A percentile compares a stretch with the other conserved stretches of the same genome.
These are phyloP conservation scores for Acutogordius australiensis DNA, from an alignment of 2,888 invertebrate genomes.

Conservation along the genomic window DNA sequence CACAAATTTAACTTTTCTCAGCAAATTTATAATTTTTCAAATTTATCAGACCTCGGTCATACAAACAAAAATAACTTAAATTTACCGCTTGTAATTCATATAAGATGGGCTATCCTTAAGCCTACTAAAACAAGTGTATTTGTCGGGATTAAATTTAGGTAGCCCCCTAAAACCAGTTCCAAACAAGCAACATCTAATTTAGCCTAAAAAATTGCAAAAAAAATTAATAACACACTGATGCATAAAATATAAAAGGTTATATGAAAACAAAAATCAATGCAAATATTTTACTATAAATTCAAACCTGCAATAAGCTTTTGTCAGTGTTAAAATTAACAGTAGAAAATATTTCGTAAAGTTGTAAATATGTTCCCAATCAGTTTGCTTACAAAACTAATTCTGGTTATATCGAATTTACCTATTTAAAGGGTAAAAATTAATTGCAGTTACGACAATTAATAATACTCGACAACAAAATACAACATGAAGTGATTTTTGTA, in stretches of 20 bases:
- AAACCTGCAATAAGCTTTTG: constrained; percentile 1
- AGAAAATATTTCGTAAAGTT: neutral
- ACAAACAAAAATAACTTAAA: too few species aligned
- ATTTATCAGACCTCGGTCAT: too few species aligned
- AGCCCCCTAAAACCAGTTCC: neutral
- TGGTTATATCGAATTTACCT: neutral
- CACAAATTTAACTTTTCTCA: too few species aligned
- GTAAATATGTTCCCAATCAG: neutral
- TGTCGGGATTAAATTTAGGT: neutral
- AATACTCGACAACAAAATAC: too few species aligned
- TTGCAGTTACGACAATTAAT: too few species aligned
- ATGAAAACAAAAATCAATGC: too few species aligned
- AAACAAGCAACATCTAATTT: neutral
- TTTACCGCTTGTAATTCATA: neutral
- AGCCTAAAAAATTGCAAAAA: neutral
- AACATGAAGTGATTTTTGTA: too few species aligned
- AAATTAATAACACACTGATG: neutral
- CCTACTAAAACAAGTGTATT: neutral
- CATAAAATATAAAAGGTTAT: too few species aligned
- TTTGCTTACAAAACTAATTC: neutral
- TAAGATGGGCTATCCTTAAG: neutral
- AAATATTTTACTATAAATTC: too few species aligned
- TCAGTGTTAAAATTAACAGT: neutral
- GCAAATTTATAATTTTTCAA: too few species aligned
- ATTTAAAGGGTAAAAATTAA: neutral